phyloP scores from a whole-genome alignment of 2,888 invertebrate genomes.

The Cheilosia grossa region DNA sequence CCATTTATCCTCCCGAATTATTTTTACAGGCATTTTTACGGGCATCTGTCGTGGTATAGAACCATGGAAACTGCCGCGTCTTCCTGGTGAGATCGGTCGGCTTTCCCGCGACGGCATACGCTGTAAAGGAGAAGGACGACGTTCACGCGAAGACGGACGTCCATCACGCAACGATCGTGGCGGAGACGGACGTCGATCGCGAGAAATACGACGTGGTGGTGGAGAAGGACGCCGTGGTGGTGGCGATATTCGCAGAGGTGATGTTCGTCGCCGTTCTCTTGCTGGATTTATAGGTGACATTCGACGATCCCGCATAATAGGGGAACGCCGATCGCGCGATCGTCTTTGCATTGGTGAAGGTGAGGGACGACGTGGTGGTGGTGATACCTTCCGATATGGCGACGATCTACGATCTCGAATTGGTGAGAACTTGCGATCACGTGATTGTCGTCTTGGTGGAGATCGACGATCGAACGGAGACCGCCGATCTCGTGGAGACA shows the following conservation, averaged over 20 bases:
- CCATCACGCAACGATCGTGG: constrained; percentile 62
- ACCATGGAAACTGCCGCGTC: constrained; percentile 77
- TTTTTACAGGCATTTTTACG: constrained; percentile 60
- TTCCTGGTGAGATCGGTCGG: constrained; percentile 61
- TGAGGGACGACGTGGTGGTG: constrained; percentile 79
- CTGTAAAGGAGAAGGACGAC: constrained; percentile 52
- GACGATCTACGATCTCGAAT: constrained; percentile 74
- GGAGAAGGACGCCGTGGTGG: constrained; percentile 75
- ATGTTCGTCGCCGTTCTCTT: constrained; percentile 56
- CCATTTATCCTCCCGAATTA: constrained; percentile 62
- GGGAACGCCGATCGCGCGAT: constrained; percentile 77
- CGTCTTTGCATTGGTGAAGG: constrained; percentile 76
- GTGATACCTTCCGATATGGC: constrained; percentile 64
- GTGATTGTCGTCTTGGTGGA: constrained; percentile 78
- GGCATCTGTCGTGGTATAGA: constrained; percentile 77
- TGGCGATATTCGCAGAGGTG: constrained; percentile 65
- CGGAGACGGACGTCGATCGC: constrained; percentile 63
- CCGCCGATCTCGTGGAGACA: constrained; percentile 78
- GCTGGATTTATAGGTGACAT: constrained; percentile 79
- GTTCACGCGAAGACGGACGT: constrained; percentile 62
- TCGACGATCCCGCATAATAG: constrained; percentile 79
- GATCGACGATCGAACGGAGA: constrained; percentile 79
- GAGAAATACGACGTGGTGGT: constrained; percentile 75
- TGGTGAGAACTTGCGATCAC: constrained; percentile 80
- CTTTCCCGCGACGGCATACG: constrained; percentile 60